A percentile compares a stretch with the other conserved stretches of the same genome.
These are phyloP conservation scores for Probaryconus sp. DNA, from an alignment of 1,140 invertebrate genomes.

Conservation along the genomic window DNA sequence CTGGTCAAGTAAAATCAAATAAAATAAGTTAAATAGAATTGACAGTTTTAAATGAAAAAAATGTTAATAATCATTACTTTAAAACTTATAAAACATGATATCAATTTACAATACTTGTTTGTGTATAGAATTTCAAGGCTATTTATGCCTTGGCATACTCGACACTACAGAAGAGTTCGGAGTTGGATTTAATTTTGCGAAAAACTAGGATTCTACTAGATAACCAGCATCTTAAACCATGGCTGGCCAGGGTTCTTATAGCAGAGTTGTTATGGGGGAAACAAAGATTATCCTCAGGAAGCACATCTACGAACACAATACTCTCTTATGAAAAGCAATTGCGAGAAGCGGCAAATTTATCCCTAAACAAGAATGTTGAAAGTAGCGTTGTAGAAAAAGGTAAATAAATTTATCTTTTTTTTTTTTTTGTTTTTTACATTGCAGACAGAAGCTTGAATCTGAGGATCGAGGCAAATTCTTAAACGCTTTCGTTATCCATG, in stretches of 20 bases:
- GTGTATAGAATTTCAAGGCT: constrained; percentile 66
- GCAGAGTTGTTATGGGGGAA: constrained; percentile 91
- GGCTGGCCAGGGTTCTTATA: constrained; percentile 86
- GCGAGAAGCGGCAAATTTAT: constrained; percentile 69
- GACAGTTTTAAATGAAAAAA: too few relatives aligned
- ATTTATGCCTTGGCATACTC: constrained; percentile 84
- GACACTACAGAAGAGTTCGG: constrained; percentile 82
- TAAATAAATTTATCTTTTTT: constrained; percentile 69
- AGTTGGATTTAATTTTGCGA: constrained; percentile 83
- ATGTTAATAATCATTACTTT: too few relatives aligned
- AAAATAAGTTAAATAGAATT: too few relatives aligned
- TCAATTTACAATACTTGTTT: constrained; percentile 28
- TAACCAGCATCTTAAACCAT: constrained; percentile 83
- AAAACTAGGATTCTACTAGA: constrained; percentile 82
- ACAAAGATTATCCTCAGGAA: constrained; percentile 81
- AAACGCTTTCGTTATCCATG: constrained; percentile 63
- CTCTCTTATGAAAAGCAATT: constrained; percentile 81
- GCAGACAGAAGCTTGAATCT: constrained; percentile 66
- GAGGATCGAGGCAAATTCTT: constrained; percentile 29
- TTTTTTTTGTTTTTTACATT: constrained; percentile 67
- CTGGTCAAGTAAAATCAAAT: too few relatives aligned
- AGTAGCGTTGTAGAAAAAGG: constrained; percentile 63
- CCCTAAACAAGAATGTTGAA: constrained; percentile 34
- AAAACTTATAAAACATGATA: constrained; percentile 34
- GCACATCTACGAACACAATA: constrained; percentile 85